Conservation (phyloP, 2,797 vertebrate genomes). For the Thripadectes ignobilis region DNA sequence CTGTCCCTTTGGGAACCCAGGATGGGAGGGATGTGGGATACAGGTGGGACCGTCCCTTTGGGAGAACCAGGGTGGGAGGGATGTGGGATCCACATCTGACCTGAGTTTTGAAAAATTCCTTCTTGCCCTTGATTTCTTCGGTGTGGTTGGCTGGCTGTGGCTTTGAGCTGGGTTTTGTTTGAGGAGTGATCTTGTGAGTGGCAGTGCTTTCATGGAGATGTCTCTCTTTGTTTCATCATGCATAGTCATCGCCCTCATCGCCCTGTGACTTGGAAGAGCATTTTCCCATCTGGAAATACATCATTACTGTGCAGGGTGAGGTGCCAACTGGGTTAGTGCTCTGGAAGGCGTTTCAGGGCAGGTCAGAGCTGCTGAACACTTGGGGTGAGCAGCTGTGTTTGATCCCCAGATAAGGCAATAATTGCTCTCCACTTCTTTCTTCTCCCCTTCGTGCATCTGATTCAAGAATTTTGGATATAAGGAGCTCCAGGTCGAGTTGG, state of each 20-base stretch:
- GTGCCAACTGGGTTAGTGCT: neutral
- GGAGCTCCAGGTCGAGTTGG: neutral
- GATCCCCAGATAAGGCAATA: neutral
- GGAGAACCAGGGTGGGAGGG: too few relatives aligned
- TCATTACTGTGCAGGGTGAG: neutral
- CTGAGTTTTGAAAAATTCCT: neutral
- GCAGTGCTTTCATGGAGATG: neutral
- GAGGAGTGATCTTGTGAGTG: neutral
- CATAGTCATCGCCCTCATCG: neutral
- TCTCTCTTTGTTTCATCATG: neutral
- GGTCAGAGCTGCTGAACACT: neutral
- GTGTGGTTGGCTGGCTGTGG: neutral
- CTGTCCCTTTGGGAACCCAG: neutral
- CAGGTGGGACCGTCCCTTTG: neutral
- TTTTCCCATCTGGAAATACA: neutral
- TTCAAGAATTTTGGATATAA: neutral
- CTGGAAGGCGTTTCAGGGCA: neutral
- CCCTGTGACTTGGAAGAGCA: neutral
- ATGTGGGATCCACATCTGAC: neutral
- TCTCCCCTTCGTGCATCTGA: neutral
- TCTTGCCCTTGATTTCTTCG: accelerated
- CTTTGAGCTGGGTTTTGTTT: neutral
- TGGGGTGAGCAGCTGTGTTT: neutral
- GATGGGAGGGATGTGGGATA: neutral
- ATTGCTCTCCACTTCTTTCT: neutral